Evolutionary conservation across 2,113 vertebrate genomes (phyloP), one percentile per base, ranked within the genome.

Genomic region (Collichthys lucidus): DNA sequence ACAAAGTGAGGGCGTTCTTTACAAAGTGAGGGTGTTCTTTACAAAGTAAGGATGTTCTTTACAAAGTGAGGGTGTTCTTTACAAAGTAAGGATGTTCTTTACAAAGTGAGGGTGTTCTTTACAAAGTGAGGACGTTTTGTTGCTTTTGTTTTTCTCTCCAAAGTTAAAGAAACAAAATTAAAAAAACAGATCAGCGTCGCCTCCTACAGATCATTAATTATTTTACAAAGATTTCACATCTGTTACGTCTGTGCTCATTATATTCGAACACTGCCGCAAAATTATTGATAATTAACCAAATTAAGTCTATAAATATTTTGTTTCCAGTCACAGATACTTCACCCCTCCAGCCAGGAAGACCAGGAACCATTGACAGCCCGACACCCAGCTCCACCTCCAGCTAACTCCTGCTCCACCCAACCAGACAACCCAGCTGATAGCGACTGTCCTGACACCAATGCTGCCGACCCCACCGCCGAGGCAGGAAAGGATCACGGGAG

Each of bases 311-410:
- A 47, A 47, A 47, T 40, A 94, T 11, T 53, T 50, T 68, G 26
- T 44, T 15, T 71, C 3, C 86, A 94, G 93, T 72, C 89, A 91
- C 90, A 86, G 84, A 57, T 94, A 92, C 74, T 91, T 91, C 73
- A 84, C 83, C 11, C 90, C 91, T 59, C 88, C 87, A 1, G 26
- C 52, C 69, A 47, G 35, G 44, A 84, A 31, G 44, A 80, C 46
- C 88, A 80, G 93, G 61, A 83, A 31, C 68, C 88, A 82, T 74
- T 88, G 84, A 91, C 22, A 5, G 14, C 4, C 53, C 68, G 1
- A 4, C 0, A 12, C 14, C n/a, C 9, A 1, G 31, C 17, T 3
- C 62, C 53, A 3, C 72, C 82, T 52, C 42, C 80, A 60, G 35
- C 70, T 44, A 5, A 55, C 79, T 9, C 63, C 35, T 0, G n/a